Conservation (phyloP, 2,113 vertebrate genomes). For the Lasiurus cinereus region DNA sequence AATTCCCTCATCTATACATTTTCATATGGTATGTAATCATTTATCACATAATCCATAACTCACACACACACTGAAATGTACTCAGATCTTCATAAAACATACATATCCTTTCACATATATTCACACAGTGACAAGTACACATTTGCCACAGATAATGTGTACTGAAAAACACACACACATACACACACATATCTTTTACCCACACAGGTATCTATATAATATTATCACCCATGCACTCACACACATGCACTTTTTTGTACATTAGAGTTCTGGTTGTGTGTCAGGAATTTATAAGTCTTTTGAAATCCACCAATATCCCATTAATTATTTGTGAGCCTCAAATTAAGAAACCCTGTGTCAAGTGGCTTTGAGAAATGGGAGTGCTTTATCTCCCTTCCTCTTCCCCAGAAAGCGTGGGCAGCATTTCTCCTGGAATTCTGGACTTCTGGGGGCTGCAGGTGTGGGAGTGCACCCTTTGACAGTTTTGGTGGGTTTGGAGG, state of each 20-base stretch:
- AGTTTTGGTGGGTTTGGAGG: neutral
- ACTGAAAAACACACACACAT: neutral
- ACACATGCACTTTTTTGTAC: neutral
- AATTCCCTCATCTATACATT: neutral
- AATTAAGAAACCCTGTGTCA: neutral
- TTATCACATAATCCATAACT: neutral
- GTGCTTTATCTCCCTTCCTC: neutral
- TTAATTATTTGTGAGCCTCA: neutral
- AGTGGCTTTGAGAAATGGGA: neutral
- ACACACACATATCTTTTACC: neutral
- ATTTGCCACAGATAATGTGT: neutral
- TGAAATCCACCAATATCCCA: neutral
- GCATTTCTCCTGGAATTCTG: neutral
- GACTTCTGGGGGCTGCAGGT: neutral
- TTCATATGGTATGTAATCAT: neutral
- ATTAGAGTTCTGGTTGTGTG: constrained; percentile 1
- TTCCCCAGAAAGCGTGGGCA: neutral
- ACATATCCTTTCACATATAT: neutral
- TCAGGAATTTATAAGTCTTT: neutral
- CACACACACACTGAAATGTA: neutral
- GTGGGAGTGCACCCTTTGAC: neutral
- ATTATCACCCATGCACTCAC: neutral
- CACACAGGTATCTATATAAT: neutral
- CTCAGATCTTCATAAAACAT: neutral
- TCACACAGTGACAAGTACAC: neutral